Base-by-base conservation (phyloP, 2,888 invertebrate genomes). In the Agelastica alni region DNA sequence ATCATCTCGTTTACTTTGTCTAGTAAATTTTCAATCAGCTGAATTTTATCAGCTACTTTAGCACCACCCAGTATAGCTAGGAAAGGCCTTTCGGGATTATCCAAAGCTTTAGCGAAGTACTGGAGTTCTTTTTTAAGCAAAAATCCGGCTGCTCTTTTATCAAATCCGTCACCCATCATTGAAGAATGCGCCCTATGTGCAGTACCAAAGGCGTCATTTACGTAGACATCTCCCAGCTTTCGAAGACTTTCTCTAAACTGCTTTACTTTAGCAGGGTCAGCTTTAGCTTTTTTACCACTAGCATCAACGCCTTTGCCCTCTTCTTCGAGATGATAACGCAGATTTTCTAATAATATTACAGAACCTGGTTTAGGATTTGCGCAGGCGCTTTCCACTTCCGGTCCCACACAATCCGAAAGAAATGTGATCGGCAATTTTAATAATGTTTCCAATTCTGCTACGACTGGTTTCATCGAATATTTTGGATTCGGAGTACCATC, bases 1-100 rank as follows among this genome's bases (percentile, higher is more conserved):
- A 99, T 96, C 97, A 99, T 98, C 78, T 97, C 97, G 75, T 98
- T 88, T 0, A 99, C 98, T 81, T 97, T 96, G 75, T 97, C 96
- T 67, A 99, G 78, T 67, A 99, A 78, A 77, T 98, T 99, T 72
- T 98, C 95, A 73, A 99, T 99, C 48, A 99, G 80, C 70, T 91
- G 91, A 69, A 99, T 99, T 78, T 99, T 99, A 76, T 99, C 99
- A 9, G 96, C 95, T 1, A 99, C 98, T 79, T 99, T 99, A 31
- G 99, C 99, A 56, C 98, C 99, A 55, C 99, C 99, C 59, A 99
- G 84, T 71, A 99, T 99, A 1, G 98, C 99, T 62, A 99, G 81
- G 82, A 99, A 98, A 41, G 99, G 99, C 72, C 89, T 85, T 72
- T 93, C 91, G 47, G 99, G 99, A 71, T 94, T 93, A 73, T 98